A percentile compares a stretch with the other conserved stretches of the same genome.
phyloP scores from a whole-genome alignment of 2,888 invertebrate species.

The Hydropsyche betteni region DNA sequence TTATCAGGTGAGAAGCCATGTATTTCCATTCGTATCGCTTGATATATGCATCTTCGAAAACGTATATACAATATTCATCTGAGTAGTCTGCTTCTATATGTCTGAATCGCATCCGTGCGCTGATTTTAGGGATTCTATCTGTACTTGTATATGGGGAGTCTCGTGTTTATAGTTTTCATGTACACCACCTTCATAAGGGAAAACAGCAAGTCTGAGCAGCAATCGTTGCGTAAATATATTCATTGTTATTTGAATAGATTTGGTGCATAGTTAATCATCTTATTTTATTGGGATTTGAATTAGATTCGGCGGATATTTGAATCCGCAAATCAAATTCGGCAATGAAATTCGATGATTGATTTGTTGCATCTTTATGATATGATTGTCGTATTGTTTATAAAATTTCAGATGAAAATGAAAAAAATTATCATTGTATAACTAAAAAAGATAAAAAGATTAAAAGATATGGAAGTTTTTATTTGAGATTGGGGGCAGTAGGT shows the following conservation, averaged over 20 bases:
- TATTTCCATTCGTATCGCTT: not conserved
- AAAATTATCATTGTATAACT: conserved; percentile 11
- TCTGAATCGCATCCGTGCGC: not conserved
- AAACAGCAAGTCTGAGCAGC: conserved; percentile 55
- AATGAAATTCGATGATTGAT: no score
- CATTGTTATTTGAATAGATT: no score
- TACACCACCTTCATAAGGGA: conserved; percentile 73
- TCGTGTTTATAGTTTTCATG: conserved; percentile 78
- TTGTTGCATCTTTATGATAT: no score
- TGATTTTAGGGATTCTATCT: conserved; percentile 80
- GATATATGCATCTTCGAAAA: no score
- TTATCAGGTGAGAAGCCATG: conserved; percentile 69
- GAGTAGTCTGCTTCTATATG: no score
- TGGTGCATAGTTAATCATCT: no score
- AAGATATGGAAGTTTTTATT: conserved; percentile 86
- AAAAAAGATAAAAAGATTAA: conserved; percentile 55
- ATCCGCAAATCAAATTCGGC: not conserved
- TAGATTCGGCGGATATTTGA: not conserved
- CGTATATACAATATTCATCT: no score
- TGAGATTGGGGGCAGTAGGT: conserved; percentile 85
- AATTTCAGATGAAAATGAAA: conserved; percentile 34
- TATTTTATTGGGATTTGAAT: no score
- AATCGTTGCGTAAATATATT: conserved; percentile 21
- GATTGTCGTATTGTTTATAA: not conserved
- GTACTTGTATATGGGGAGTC: conserved; percentile 80